Evolutionary conservation across 2,797 vertebrate genomes (phyloP).

Genomic region (Distichodus sexfasciatus): DNA sequence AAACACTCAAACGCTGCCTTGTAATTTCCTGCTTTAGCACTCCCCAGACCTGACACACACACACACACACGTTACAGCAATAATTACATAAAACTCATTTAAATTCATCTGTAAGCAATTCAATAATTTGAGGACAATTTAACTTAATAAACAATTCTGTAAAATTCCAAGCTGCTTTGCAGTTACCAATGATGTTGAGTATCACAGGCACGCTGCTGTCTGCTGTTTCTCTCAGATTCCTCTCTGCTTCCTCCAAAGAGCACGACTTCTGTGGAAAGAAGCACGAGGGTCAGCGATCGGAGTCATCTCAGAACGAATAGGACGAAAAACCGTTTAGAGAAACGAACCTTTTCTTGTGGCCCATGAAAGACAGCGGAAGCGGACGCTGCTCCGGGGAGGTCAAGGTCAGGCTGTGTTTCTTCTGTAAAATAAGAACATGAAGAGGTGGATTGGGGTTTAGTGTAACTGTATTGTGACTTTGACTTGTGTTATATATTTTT

Average conservation of each 20-base stretch:
- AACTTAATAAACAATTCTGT: not conserved
- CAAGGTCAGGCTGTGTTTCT: not conserved
- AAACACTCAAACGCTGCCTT: conserved; percentile 84
- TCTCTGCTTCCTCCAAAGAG: conserved; percentile 70
- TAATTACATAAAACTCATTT: not conserved
- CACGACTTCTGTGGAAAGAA: conserved; percentile 45
- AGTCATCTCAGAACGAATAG: not conserved
- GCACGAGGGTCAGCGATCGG: not conserved
- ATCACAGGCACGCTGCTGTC: conserved; percentile 80
- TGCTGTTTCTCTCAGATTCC: conserved; percentile 75
- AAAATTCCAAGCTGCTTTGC: not conserved
- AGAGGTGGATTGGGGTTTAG: too few relatives aligned
- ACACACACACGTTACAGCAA: not conserved
- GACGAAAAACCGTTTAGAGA: not conserved
- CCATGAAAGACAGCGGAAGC: not conserved
- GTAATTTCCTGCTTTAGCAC: conserved; percentile 65
- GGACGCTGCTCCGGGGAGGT: conserved; percentile 33
- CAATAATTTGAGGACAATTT: too few relatives aligned
- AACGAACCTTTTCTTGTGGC: conserved; percentile 19
- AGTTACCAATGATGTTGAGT: conserved; percentile 76
- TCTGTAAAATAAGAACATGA: conserved; percentile 8
- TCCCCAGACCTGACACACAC: conserved; percentile 78
- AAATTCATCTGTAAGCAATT: too few relatives aligned
- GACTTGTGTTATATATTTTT: too few relatives aligned
- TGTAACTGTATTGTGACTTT: too few relatives aligned